Evolutionary conservation across 2,113 vertebrate genomes (phyloP).

Genomic region (Centropus bengalensis): DNA sequence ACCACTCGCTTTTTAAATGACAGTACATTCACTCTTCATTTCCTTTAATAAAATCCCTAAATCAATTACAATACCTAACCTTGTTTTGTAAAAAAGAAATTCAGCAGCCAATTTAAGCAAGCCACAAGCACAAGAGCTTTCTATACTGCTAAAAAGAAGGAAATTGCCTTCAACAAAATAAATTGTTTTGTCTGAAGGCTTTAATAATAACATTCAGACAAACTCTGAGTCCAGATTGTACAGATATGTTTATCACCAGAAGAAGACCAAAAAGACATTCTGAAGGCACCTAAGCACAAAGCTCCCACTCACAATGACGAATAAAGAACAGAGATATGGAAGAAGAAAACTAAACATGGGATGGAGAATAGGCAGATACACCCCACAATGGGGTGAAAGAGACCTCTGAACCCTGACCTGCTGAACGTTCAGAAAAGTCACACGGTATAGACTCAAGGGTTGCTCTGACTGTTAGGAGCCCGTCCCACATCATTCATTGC

Average conservation of each 20-base stretch:
- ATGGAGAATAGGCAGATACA: neutral
- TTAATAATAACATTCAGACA: neutral
- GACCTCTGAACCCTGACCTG: neutral
- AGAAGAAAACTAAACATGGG: neutral
- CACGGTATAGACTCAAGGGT: neutral
- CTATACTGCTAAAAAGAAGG: neutral
- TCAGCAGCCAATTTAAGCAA: neutral
- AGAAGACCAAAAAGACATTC: neutral
- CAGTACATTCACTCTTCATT: neutral
- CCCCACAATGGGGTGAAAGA: rapidly evolving
- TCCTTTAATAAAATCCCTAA: neutral
- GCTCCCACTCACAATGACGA: neutral
- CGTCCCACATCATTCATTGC: neutral
- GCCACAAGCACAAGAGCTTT: neutral
- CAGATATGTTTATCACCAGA: neutral
- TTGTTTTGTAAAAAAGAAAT: neutral
- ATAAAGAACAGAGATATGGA: neutral
- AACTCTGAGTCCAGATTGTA: neutral
- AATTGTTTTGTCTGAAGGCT: neutral
- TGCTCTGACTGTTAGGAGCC: neutral
- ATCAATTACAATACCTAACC: neutral
- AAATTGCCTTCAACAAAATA: neutral
- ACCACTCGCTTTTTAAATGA: neutral
- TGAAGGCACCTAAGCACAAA: neutral
- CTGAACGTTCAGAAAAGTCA: neutral